Base-by-base conservation (phyloP, 2,888 invertebrate species). In the Leptinotarsa rubiginosa region DNA sequence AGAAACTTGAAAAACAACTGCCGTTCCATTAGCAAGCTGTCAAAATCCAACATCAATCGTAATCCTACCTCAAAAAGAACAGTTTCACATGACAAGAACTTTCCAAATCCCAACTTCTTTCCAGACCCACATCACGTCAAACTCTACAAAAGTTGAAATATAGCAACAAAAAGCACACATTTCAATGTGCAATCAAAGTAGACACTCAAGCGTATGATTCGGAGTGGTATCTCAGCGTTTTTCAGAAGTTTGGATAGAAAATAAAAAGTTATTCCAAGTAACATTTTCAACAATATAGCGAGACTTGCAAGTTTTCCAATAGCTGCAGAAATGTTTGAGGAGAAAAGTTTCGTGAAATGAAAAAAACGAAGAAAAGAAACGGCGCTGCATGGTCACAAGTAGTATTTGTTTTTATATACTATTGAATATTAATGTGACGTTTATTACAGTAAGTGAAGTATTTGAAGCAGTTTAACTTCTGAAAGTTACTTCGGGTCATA, bases 181-280 rank as follows among this genome's bases (percentile, higher is more conserved):
- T 65, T 65, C 70, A 71, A 47, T 71, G 54, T 65, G 47, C 54
- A 71, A 65, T 70, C 25, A 71, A 71, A 69, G 65, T 69, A 50
- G 73, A 73, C 65, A 54, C 47, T 65, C 62, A 50, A 65, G 54
- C 73, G 69, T 65, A 56, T 69, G 65, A 64, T 73, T 73, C 65
- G 41, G 56, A 69, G 41, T 65, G 56, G 54, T 31, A 69, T 73
- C 25, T 47, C 56, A 65, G 52, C 59, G 68, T 75, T 75, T 59
- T 69, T 50, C 47, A 52, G 64, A 75, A 75, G 69, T 71, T 74
- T 74, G 62, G 68, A 74, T 74, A 64, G 69, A 75, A 72, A 72
- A 72, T 72, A 75, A 75, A 75, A 62, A 72, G 66, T 65, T 67
- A 69, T 75, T 62, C 47, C 66, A 71, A 50, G 69, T 52, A 75